Conservation (phyloP, 2,888 invertebrate genomes). For the Thymelicus sylvestris region DNA sequence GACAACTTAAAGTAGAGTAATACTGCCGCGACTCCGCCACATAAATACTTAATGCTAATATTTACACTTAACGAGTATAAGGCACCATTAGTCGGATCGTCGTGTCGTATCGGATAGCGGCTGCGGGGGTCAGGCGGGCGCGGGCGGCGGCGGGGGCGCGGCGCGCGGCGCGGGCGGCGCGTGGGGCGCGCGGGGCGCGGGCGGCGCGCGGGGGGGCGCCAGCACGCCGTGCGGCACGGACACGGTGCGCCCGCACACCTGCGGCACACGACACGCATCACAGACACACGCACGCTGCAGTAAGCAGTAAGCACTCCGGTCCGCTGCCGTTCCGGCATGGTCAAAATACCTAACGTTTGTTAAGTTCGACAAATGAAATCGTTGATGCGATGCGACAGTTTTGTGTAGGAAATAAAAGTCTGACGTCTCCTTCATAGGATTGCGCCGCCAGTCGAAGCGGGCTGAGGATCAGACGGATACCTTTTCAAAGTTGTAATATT, state of each 20-base stretch:
- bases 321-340: too few species aligned
- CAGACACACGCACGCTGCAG: too few species aligned
- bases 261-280: slow-evolving; percentile 38
- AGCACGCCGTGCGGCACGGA: slow-evolving; percentile 76
- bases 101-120: slow-evolving; percentile 10
- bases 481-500: too few species aligned
- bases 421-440: too few species aligned
- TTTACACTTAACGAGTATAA: slow-evolving; percentile 53
- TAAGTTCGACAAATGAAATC: too few species aligned
- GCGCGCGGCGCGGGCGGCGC: slow-evolving; percentile 62
- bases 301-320: too few species aligned
- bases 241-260: slow-evolving; percentile 65
- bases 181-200: slow-evolving; percentile 58
- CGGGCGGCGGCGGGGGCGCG: slow-evolving; percentile 38
- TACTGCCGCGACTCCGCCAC: slow-evolving; percentile 36
- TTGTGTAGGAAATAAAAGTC: too few species aligned
- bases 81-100: slow-evolving; percentile 28
- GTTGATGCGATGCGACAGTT: too few species aligned
- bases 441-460: too few species aligned
- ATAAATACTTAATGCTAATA: slow-evolving; percentile 64
- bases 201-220: slow-evolving; percentile 67
- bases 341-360: too few species aligned
- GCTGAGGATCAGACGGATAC: too few species aligned
- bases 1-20: slow-evolving; percentile 20
- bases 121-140: too few species aligned